A percentile compares a stretch with the other conserved stretches of the same genome.
Conservation (phyloP, 2,888 invertebrate genomes). For the Clitarchus hookeri region DNA sequence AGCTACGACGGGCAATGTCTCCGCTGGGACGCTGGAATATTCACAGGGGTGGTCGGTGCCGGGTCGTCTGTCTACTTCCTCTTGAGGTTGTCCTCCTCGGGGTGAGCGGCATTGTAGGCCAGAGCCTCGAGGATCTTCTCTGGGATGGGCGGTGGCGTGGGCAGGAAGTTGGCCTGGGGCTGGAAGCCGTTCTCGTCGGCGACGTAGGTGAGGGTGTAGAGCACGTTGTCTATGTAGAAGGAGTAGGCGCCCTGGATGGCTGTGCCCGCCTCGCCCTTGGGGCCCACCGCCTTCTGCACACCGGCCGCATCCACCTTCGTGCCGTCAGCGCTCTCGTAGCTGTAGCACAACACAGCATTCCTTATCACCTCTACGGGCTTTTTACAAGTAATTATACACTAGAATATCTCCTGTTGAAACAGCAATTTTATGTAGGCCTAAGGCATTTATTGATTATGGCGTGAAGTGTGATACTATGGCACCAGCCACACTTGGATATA, state of each 20-base stretch:
- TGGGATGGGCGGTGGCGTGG: background rate
- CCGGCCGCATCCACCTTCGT: background rate
- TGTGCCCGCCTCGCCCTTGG: background rate
- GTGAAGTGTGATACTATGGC: no score
- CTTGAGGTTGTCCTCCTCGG: constrained; percentile 26
- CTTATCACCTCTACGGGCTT: no score
- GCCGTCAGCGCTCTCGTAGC: constrained; percentile 22
- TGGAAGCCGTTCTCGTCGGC: constrained; percentile 24
- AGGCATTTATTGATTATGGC: no score
- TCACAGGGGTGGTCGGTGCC: background rate
- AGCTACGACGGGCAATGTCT: background rate
- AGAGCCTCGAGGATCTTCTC: constrained; percentile 4
- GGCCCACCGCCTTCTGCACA: background rate
- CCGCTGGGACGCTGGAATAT: no score
- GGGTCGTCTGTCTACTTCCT: background rate
- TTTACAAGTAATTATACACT: no score
- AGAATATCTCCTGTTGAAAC: no score
- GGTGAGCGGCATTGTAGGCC: constrained; percentile 21
- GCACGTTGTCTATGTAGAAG: background rate
- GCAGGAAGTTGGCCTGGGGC: constrained; percentile 19
- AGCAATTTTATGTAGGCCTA: no score
- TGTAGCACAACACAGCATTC: background rate
- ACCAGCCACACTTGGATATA: no score
- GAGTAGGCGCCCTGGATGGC: constrained; percentile 21
- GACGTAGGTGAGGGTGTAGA: background rate